These are phyloP conservation scores for Coluber constrictor DNA, from an alignment of 2,797 vertebrate species.

Conservation along the genomic window DNA sequence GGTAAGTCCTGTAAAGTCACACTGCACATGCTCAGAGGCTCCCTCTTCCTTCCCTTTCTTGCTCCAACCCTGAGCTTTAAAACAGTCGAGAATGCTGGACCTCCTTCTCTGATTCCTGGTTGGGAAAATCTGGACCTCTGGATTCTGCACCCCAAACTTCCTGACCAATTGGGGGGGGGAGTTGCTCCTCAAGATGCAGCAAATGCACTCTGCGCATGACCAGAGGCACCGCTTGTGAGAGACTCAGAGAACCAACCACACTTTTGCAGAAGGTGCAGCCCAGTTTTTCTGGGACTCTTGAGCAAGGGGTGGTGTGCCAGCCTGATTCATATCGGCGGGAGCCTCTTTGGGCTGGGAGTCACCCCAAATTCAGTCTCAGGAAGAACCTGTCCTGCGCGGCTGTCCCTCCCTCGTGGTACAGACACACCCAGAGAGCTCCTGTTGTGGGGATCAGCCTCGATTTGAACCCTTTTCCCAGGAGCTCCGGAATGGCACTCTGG, in stretches of 20 bases:
- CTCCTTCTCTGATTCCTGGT: no score
- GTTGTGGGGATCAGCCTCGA: no score
- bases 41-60: not conserved
- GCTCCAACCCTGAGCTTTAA: not conserved
- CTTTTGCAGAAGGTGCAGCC: not conserved
- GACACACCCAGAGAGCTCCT: not conserved
- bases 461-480: not conserved
- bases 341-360: not conserved
- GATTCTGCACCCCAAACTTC: not conserved
- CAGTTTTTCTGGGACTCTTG: not conserved
- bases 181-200: not conserved
- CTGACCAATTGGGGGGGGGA: rapidly evolving
- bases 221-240: not conserved
- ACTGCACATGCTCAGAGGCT: not conserved
- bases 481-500: not conserved
- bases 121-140: not conserved
- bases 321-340: not conserved
- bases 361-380: not conserved
- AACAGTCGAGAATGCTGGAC: not conserved
- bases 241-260: not conserved
- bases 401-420: not conserved
- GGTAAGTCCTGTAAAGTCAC: not conserved
- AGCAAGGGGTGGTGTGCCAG: not conserved
- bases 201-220: not conserved
- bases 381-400: not conserved